Conservation (phyloP, 2,113 vertebrate species). For the Ornithorhynchus anatinus region DNA sequence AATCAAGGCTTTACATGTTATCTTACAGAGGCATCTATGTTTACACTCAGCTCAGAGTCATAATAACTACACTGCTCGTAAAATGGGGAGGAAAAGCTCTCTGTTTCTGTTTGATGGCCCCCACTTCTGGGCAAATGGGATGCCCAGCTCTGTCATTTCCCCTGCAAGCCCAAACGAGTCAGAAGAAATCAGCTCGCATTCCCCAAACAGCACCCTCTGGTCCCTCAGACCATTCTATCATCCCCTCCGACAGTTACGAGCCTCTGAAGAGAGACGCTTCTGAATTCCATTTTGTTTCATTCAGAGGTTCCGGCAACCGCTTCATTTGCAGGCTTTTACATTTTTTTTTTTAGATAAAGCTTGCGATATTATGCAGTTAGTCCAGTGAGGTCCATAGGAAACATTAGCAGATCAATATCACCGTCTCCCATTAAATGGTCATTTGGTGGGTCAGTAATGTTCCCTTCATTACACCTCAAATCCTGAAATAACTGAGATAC, state of each 20-base stretch:
- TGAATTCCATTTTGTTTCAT: conserved; percentile 47
- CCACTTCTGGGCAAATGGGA: too few species aligned
- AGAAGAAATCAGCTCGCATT: not conserved
- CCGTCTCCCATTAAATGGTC: conserved; percentile 54
- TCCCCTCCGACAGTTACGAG: conserved; percentile 19
- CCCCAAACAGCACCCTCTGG: not conserved
- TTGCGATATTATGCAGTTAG: conserved; percentile 63
- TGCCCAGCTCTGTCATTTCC: too few species aligned
- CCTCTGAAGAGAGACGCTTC: conserved; percentile 18
- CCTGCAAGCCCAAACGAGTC: not conserved
- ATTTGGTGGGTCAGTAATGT: conserved; percentile 58
- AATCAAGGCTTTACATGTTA: conserved; percentile 1
- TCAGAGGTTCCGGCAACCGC: conserved; percentile 29
- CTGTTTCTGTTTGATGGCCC: too few species aligned
- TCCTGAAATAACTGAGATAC: conserved; percentile 46
- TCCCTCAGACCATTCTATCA: not conserved
- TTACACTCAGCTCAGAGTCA: not conserved
- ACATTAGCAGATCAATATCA: conserved; percentile 63
- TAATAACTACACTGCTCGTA: not conserved
- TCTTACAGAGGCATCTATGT: not conserved
- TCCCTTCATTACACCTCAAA: conserved; percentile 60
- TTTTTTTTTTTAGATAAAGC: conserved; percentile 66
- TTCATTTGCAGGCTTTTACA: conserved; percentile 55
- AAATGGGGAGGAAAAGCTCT: not conserved
- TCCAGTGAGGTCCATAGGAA: conserved; percentile 50